Evolutionary conservation across 2,113 vertebrate genomes (phyloP).

Genomic region (Butorides virescens): DNA sequence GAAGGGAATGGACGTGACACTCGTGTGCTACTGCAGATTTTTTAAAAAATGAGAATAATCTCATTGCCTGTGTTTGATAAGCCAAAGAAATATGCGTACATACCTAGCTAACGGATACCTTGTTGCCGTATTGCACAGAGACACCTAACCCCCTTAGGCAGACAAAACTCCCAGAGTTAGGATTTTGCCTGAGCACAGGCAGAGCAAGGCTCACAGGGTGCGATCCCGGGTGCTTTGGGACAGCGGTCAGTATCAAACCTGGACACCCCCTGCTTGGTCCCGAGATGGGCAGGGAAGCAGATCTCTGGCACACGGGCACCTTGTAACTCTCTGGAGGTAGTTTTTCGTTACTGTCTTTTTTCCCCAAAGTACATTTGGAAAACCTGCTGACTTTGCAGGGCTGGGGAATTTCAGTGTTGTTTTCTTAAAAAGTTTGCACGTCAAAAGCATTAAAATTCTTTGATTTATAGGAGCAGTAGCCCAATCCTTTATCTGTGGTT

Average conservation of each 20-base stretch:
- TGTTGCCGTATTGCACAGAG: rapidly evolving
- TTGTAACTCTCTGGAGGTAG: background rate
- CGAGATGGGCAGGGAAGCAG: background rate
- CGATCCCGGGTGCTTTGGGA: rapidly evolving
- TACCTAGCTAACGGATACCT: rapidly evolving
- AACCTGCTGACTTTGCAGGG: background rate
- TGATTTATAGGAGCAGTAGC: background rate
- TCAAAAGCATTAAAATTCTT: background rate
- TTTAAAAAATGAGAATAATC: rapidly evolving
- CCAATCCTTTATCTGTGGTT: background rate
- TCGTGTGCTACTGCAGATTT: rapidly evolving
- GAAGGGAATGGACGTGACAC: background rate
- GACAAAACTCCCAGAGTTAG: rapidly evolving
- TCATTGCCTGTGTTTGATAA: background rate
- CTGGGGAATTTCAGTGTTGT: background rate
- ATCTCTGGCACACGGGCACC: background rate
- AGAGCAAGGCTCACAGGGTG: background rate
- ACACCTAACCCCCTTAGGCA: background rate
- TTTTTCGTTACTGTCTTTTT: background rate
- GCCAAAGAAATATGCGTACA: no score
- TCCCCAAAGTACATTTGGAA: background rate
- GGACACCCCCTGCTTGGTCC: background rate
- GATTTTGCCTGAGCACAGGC: background rate
- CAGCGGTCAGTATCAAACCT: background rate
- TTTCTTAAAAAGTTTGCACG: background rate